These are phyloP conservation scores for Leptobrachium leishanense DNA, from an alignment of 2,113 vertebrate species.

Conservation along the genomic window DNA sequence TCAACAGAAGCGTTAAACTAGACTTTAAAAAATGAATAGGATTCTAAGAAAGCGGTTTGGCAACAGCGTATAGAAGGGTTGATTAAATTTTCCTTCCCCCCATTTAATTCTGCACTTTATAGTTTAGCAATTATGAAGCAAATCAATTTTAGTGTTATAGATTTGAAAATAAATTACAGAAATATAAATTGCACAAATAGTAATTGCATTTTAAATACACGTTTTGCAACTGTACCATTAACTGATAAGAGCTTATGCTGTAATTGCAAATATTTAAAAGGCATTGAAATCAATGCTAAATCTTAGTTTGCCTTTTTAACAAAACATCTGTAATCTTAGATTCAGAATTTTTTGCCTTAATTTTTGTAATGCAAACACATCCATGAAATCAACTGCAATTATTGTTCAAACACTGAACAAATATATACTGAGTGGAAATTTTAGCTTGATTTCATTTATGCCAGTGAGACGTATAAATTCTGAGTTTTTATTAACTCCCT, in stretches of 20 bases:
- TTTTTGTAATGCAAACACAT: constrained; percentile 9
- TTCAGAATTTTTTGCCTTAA: constrained; percentile 17
- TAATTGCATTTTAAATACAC: constrained; percentile 49
- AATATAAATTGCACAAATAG: constrained; percentile 28
- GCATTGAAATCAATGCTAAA: constrained; percentile 1
- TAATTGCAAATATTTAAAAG: constrained; percentile 44
- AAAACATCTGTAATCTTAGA: constrained; percentile 38
- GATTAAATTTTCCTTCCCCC: constrained; percentile 15
- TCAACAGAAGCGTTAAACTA: neutral
- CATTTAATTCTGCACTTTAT: constrained; percentile 15
- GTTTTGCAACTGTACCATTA: constrained; percentile 40
- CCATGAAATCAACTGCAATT: constrained; percentile 42
- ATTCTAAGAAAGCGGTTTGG: constrained; percentile 1
- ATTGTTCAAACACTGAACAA: constrained; percentile 48
- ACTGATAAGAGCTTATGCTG: constrained; percentile 32
- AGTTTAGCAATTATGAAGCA: constrained; percentile 41
- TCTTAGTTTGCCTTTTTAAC: constrained; percentile 14
- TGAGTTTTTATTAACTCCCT: constrained; percentile 37
- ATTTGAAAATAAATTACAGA: constrained; percentile 39
- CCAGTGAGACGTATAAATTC: constrained; percentile 24
- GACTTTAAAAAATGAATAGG: neutral
- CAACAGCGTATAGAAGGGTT: neutral
- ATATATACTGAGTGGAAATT: constrained; percentile 44
- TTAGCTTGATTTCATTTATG: constrained; percentile 19
- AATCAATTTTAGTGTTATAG: constrained; percentile 40